Base-by-base conservation (phyloP, 2,888 invertebrate genomes). In the Acleris emargana region DNA sequence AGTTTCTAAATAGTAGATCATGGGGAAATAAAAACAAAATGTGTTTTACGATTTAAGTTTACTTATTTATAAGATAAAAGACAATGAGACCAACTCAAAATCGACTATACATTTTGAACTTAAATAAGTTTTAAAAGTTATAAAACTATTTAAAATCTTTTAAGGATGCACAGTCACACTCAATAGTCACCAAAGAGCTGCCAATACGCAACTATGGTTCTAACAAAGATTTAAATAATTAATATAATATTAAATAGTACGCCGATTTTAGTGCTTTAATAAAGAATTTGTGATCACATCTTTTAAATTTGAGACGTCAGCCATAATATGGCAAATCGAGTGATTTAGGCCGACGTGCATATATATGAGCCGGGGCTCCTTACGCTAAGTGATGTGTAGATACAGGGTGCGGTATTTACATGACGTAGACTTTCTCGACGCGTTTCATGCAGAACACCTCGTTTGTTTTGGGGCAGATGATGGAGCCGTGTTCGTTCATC, bases 351-450 rank as follows among this genome's bases (percentile, higher is more conserved):
- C 38, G 38, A 38, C 38, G 38, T 13, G 38, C 13, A 38, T 38
- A 38, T 32, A 32, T 38, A 38, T 38, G 38, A 38, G 38, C 13
- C 13, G 38, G 13, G 1, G 13, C 38, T 38, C 13, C 38, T 38
- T 17, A 45, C n/a, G 45, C n/a, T 45, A 52, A 22, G 4, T 11
- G 38, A 42, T 67, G 58, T 60, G 61, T 17, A 28, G 42, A 49
- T 57, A 49, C 6, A 42, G 25, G 13, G 20, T 49, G 49, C 5
- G 3, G 20, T 45, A 61, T 78, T 87, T 80, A 99, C 99, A 99
- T 99, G 62, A 99, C 98, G 85, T 96, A 99, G 55, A 99, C 99
- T 91, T 99, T 99, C 84, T 99, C 98, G 54, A 97, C 96, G 85
- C 98, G 98, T 76, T 97, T 97, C 86, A 97, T 95, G 70, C 96